Evolutionary conservation across 64 coral and sea anemone genomes (phyloP).

Genomic region (Exaiptasia diaphana): DNA sequence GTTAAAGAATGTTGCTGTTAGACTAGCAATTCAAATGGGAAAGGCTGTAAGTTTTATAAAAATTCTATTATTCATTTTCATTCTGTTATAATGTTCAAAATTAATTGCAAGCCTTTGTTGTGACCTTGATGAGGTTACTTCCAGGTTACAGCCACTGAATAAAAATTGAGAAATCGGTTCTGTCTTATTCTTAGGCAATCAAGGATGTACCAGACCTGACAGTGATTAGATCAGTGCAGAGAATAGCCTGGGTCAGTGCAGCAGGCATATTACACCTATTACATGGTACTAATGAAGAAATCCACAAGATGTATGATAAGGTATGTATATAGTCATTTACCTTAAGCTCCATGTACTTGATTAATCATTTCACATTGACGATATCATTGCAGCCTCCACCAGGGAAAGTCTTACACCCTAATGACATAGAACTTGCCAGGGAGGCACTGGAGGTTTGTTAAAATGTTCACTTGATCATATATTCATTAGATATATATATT

Average conservation of each 20-base stretch:
- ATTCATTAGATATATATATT: neutral
- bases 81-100: no score
- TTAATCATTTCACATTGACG: no score
- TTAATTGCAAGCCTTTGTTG: no score
- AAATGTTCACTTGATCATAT: neutral
- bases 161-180: no score
- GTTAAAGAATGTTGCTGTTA: constrained; percentile 79
- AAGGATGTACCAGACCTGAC: constrained; percentile 73
- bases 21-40: constrained; percentile 72
- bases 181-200: constrained; percentile 44
- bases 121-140: no score
- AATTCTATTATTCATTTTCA: no score
- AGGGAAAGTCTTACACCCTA: constrained; percentile 71
- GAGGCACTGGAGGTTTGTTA: constrained; percentile 93
- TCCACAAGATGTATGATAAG: constrained; percentile 94
- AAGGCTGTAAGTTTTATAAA: constrained; percentile 58
- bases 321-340: constrained; percentile 2
- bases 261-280: constrained; percentile 77
- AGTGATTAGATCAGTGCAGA: constrained; percentile 84
- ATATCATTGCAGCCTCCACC: neutral
- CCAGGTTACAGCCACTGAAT: no score
- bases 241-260: constrained; percentile 79
- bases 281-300: constrained; percentile 81
- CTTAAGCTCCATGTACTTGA: neutral
- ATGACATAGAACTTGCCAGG: constrained; percentile 76